Conservation (phyloP, 2,797 vertebrate species). For the Chelon auratus region DNA sequence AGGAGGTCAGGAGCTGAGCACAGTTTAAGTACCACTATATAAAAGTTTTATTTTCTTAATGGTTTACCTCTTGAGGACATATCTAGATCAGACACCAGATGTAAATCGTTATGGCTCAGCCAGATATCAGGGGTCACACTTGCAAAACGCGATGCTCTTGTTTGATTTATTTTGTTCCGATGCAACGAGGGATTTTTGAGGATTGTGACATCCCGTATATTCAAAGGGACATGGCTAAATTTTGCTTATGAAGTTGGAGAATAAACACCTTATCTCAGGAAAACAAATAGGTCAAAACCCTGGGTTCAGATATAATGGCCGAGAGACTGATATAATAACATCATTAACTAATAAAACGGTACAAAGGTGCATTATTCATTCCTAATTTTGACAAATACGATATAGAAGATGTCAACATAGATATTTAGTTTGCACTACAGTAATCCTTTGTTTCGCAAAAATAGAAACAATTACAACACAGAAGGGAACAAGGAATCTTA, state of each 20-base stretch:
- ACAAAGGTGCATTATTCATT: too few species aligned
- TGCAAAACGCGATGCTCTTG: not conserved
- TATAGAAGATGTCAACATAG: not conserved
- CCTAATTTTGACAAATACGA: too few species aligned
- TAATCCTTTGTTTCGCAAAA: not conserved
- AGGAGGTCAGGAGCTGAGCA: too few species aligned
- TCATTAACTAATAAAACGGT: not conserved
- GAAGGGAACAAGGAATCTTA: not conserved
- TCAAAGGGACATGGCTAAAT: slow-evolving; percentile 10
- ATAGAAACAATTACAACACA: not conserved
- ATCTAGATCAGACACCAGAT: not conserved
- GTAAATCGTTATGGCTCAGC: not conserved
- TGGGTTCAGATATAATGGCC: too few species aligned
- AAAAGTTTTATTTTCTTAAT: not conserved
- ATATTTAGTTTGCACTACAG: not conserved
- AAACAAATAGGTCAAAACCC: not conserved
- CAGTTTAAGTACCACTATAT: not conserved
- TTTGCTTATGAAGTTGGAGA: not conserved
- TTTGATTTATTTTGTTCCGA: not conserved
- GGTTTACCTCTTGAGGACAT: not conserved
- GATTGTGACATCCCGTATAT: slow-evolving; percentile 45
- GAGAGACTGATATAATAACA: too few species aligned
- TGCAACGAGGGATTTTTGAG: not conserved
- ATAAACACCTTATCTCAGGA: not conserved
- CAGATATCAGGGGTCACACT: not conserved